Conservation (phyloP, 2,113 vertebrate genomes). For the Coryphaenoides rupestris region DNA sequence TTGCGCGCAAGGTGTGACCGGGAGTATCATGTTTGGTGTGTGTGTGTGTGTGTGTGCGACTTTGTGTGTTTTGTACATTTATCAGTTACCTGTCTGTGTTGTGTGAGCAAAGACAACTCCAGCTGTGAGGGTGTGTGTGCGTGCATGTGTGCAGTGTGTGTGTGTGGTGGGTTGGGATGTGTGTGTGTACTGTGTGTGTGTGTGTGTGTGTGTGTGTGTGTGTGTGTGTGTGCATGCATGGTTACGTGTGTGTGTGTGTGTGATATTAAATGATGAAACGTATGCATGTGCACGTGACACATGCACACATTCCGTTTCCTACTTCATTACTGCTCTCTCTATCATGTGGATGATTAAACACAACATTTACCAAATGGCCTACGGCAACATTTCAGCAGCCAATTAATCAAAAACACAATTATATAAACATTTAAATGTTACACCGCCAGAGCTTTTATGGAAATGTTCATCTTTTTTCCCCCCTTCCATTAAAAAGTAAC, state of each 20-base stretch:
- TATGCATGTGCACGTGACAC: conserved; percentile 2
- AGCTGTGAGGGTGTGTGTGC: conserved; percentile 39
- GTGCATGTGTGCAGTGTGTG: conserved; percentile 10
- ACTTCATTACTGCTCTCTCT: conserved; percentile 17
- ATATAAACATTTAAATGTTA: too few relatives aligned
- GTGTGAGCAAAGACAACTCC: conserved; percentile 44
- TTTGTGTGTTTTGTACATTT: conserved; percentile 41
- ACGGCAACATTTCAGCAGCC: conserved; percentile 20
- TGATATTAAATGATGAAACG: neutral
- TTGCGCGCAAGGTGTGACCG: conserved; percentile 7
- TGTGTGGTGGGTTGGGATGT: neutral
- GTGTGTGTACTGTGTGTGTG: neutral
- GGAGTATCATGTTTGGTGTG: neutral
- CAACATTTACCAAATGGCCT: conserved; percentile 14
- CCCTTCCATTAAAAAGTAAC: too few relatives aligned
- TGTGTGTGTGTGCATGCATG: neutral
- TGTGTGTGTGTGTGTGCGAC: conserved; percentile 18
- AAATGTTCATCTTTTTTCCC: too few relatives aligned
- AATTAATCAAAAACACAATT: conserved; percentile 11
- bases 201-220: conserved; percentile 3
- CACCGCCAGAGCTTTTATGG: too few relatives aligned
- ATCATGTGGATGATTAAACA: conserved; percentile 27
- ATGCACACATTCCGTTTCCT: conserved; percentile 13
- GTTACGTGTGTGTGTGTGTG: conserved; percentile 1
- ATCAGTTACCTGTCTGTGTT: conserved; percentile 37